Evolutionary conservation across 2,888 invertebrate species (phyloP).

Genomic region (Syrphus vitripennis): DNA sequence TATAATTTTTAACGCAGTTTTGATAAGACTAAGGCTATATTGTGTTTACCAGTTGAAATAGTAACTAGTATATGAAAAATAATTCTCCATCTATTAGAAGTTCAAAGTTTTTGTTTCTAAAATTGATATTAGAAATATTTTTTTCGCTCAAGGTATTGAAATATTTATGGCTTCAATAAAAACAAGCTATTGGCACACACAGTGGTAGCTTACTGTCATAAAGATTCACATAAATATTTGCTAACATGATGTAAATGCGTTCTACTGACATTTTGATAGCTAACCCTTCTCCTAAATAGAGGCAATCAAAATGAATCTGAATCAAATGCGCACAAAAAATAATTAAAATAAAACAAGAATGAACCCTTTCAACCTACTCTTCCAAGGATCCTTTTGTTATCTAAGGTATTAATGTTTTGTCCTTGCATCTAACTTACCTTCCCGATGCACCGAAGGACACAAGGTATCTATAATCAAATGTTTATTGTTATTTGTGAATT

Average conservation of each 20-base stretch:
- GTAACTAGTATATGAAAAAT: too few relatives aligned
- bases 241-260: slow-evolving; percentile 51
- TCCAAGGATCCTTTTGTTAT: slow-evolving; percentile 43
- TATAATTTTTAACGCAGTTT: too few relatives aligned
- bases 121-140: too few relatives aligned
- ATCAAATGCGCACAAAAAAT: slow-evolving; percentile 43
- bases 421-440: neutral
- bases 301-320: slow-evolving; percentile 40
- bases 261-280: slow-evolving; percentile 13
- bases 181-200: too few relatives aligned
- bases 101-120: too few relatives aligned
- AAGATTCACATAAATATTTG: too few relatives aligned
- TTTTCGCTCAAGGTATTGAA: too few relatives aligned
- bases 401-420: slow-evolving; percentile 29
- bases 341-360: slow-evolving; percentile 63
- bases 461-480: slow-evolving; percentile 53
- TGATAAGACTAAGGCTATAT: too few relatives aligned
- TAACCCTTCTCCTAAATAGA: slow-evolving; percentile 47
- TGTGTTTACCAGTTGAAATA: too few relatives aligned
- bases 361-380: slow-evolving; percentile 53
- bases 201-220: too few relatives aligned
- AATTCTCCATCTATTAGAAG: too few relatives aligned
- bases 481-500: slow-evolving; percentile 70
- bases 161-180: too few relatives aligned
- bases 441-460: slow-evolving; percentile 7